Evolutionary conservation across 2,888 invertebrate genomes (phyloP).

Genomic region (Metallyticus violacea): DNA sequence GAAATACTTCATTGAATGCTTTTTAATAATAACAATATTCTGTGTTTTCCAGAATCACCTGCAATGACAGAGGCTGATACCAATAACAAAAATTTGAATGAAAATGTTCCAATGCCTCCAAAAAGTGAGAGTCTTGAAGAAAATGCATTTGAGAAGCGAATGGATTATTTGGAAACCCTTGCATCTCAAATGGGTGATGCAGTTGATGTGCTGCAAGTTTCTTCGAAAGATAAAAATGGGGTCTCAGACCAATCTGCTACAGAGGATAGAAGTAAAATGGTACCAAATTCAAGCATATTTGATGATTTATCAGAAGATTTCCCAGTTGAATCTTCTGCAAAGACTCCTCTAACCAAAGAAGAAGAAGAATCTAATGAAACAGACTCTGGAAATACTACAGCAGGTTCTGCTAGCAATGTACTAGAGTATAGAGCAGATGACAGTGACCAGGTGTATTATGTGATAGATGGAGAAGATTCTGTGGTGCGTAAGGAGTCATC

Average conservation of each 20-base stretch:
- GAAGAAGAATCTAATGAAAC: not conserved
- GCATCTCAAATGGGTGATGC: constrained; percentile 14
- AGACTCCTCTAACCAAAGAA: not conserved
- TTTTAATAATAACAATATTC: not conserved
- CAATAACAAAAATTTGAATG: not conserved
- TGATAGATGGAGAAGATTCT: not conserved
- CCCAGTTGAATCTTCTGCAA: not conserved
- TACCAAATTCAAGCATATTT: not conserved
- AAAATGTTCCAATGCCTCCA: not conserved
- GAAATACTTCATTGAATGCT: too few species aligned
- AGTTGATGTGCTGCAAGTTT: not conserved
- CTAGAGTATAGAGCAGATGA: constrained; percentile 32
- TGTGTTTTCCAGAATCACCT: not conserved
- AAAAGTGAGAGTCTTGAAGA: not conserved
- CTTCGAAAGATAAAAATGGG: not conserved
- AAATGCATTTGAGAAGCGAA: not conserved
- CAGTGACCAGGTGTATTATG: constrained; percentile 25
- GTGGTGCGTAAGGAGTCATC: not conserved
- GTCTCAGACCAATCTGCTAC: not conserved
- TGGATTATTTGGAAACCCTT: not conserved
- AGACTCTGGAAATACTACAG: not conserved
- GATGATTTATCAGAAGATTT: not conserved
- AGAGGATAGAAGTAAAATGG: not conserved
- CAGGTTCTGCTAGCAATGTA: not conserved
- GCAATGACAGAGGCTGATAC: not conserved